Evolutionary conservation across 2,113 vertebrate genomes (phyloP).

Genomic region (Calonectris borealis): DNA sequence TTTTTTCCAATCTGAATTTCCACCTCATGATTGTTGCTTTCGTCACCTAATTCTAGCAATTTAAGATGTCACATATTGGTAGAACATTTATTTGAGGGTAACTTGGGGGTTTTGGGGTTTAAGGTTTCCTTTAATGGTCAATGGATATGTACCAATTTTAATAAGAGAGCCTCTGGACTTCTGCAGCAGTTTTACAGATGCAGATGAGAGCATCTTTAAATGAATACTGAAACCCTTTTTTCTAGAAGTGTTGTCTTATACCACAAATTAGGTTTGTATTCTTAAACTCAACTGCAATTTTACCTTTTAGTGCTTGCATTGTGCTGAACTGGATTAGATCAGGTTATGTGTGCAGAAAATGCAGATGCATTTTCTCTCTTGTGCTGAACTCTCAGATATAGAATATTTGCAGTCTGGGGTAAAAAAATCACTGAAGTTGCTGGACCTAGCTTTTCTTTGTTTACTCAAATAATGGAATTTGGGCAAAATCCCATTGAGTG

Average conservation of each 20-base stretch:
- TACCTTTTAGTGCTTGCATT: neutral
- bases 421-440: neutral
- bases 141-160: neutral
- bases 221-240: neutral
- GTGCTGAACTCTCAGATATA: neutral
- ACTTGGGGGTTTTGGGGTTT: neutral
- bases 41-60: neutral
- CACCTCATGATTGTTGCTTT: neutral
- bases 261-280: neutral
- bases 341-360: neutral
- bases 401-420: neutral
- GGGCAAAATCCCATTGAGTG: rapidly evolving
- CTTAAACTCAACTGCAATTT: neutral
- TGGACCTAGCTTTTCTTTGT: neutral
- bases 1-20: neutral
- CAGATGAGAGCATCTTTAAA: neutral
- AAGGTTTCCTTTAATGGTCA: neutral
- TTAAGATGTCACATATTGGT: neutral
- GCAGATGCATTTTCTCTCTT: neutral
- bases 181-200: neutral
- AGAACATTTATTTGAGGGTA: neutral
- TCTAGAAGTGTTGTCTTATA: neutral
- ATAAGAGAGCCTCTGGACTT: neutral
- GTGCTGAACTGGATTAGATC: neutral
- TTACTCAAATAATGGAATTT: neutral